These are phyloP conservation scores for Oncorhynchus mykiss DNA, from an alignment of 2,113 vertebrate genomes.

Conservation along the genomic window DNA sequence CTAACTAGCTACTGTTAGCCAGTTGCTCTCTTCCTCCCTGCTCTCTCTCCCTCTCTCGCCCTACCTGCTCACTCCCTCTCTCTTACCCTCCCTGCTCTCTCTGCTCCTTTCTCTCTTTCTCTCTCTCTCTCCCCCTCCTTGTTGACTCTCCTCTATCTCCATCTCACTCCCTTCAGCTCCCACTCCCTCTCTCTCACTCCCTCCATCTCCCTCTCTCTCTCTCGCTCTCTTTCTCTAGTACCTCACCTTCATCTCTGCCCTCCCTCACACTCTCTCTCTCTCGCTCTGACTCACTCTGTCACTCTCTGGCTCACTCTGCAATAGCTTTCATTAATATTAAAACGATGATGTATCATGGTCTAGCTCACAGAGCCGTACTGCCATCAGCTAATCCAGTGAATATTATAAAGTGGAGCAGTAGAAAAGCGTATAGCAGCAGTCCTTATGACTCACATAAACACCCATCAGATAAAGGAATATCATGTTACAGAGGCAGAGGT, in stretches of 20 bases:
- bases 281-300: too few species aligned
- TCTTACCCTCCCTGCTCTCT: constrained; percentile 1
- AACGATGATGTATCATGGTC: constrained; percentile 29
- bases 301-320: constrained; percentile 24
- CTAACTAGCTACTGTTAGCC: background rate
- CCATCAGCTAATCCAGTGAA: background rate
- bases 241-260: too few species aligned
- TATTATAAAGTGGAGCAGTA: background rate
- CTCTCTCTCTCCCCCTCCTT: too few species aligned
- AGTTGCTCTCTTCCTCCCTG: too few species aligned
- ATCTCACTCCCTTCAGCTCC: constrained; percentile 16
- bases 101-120: background rate
- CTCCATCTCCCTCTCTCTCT: too few species aligned
- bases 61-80: background rate
- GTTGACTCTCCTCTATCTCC: background rate
- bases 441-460: background rate
- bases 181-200: too few species aligned
- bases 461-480: background rate
- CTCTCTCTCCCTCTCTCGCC: background rate
- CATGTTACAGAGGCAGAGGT: too few species aligned
- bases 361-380: background rate
- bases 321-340: constrained; percentile 45
- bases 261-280: too few species aligned
- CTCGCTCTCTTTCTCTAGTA: too few species aligned
- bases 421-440: background rate